Evolutionary conservation across 2,888 invertebrate genomes (phyloP), one percentile per base, ranked within the genome.

Genomic region (Pollenia angustigena): DNA sequence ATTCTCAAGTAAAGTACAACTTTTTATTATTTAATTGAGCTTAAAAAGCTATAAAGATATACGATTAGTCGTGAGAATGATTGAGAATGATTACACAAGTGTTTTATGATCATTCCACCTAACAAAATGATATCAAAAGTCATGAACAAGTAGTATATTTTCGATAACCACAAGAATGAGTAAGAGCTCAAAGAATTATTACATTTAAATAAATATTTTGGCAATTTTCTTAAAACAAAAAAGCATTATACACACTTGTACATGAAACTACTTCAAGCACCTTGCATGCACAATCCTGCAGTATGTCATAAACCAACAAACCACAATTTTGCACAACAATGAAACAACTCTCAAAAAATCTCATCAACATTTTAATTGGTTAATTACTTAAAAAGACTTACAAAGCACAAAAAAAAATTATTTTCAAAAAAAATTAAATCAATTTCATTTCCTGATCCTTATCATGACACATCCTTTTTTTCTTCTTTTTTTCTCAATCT

Each of bases 401-500:
- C n/a, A 64, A n/a, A 52, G 12, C 62, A 48, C 18, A 50, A 23
- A 11, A 23, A 14, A 54, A 56, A 12, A 64, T 40, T n/a, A 42
- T 32, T 62, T 32, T 46, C 6, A 62, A 54, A 40, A 58, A 79
- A 40, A 16, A 12, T 64, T 4, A 56, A 78, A 75, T 42, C 42
- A 52, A 75, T 69, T 81, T 89, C 90, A 85, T 82, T 85, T 79
- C 78, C 81, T 81, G 68, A 88, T 88, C 88, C 88, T 75, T 84
- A 69, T 78, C 87, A 84, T 83, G 32, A 52, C 69, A 68, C 81
- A 75, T 81, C 74, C 83, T 44, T 72, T 72, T 32, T 69, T 68
- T 75, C 72, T 85, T 85, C 79, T 87, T 87, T 89, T 76, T 84
- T 48, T 88, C 80, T 89, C 64, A 82, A 86, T 85, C 75, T 87